Base-by-base conservation (phyloP, 1,140 invertebrate species). In the Coelopa frigida region DNA sequence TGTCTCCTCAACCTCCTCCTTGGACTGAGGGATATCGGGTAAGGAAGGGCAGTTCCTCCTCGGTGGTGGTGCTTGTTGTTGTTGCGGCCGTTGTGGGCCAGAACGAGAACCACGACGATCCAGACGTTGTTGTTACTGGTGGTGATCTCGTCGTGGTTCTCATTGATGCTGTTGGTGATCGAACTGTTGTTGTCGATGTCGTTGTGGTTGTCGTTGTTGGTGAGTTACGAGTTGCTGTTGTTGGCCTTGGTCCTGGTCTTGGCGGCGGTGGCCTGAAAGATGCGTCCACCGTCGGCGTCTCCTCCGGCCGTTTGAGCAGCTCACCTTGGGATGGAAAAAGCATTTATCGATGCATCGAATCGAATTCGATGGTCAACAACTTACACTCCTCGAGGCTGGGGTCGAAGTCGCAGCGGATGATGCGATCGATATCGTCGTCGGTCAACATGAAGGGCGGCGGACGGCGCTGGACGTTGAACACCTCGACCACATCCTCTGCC, bases 341-440 rank as follows among this genome's bases (percentile, higher is more conserved):
- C n/a, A n/a, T n/a, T n/a, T n/a, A n/a, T n/a, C n/a, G n/a, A n/a
- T n/a, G n/a, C n/a, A n/a, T n/a, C n/a, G n/a, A n/a, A n/a, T n/a
- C n/a, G n/a, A n/a, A n/a, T n/a, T n/a, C n/a, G n/a, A n/a, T n/a
- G n/a, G n/a, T n/a, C n/a, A n/a, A n/a, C 1, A 35, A 44, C 44
- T 46, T 32, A 46, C 44, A 46, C 18, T 46, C 27, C 10, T 37
- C 35, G 26, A 38, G 22, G 10, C 32, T 11, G 3, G 33, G 24
- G 23, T 46, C 24, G 24, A 46, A 46, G 31, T 46, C 44, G 14
- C 44, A 46, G 14, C 24, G 26, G 21, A 46, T 39, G 22, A 36
- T 31, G 22, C 15, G 21, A 21, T 37, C 36, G 8, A 46, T 11
- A 12, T 46, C 44, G 12, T 46, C 44, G 33, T 46, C 44, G 4